Conservation (phyloP, 2,888 invertebrate species). For the Druceiella hillmani region DNA sequence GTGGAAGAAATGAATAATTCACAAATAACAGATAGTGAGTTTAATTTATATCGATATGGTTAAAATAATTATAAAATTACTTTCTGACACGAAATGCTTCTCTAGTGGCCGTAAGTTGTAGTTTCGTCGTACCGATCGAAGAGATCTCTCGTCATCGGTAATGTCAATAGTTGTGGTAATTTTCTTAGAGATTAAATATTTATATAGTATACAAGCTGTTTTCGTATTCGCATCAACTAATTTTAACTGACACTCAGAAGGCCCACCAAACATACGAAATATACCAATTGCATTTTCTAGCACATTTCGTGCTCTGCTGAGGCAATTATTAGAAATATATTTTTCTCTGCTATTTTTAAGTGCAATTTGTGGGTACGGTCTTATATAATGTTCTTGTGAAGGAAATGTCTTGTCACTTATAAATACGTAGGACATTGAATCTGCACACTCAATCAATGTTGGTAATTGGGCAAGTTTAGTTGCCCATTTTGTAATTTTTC, state of each 20-base stretch:
- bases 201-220: constrained; percentile 18
- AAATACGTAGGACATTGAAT: constrained; percentile 21
- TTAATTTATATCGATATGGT: constrained; percentile 22
- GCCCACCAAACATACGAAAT: constrained; percentile 19
- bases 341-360: constrained; percentile 17
- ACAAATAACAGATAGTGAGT: constrained; percentile 24
- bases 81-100: constrained; percentile 24
- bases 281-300: constrained; percentile 20
- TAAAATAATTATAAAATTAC: constrained; percentile 25
- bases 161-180: too few relatives aligned
- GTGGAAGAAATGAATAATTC: constrained; percentile 23
- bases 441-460: constrained; percentile 18
- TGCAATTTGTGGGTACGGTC: constrained; percentile 17
- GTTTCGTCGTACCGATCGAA: constrained; percentile 11
- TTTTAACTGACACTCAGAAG: constrained; percentile 23
- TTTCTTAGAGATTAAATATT: too few relatives aligned
- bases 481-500: too few relatives aligned
- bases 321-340: constrained; percentile 18
- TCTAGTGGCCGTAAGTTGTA: constrained; percentile 23
- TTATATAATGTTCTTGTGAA: constrained; percentile 19
- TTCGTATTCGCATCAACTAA: constrained; percentile 22
- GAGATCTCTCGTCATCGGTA: constrained; percentile 20
- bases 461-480: constrained; percentile 16
- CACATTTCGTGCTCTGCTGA: constrained; percentile 19
- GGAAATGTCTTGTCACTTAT: constrained; percentile 12